A percentile compares a stretch with the other conserved stretches of the same genome.
Conservation (phyloP, 2,888 invertebrate genomes). For the Amphiduros pacificus region DNA sequence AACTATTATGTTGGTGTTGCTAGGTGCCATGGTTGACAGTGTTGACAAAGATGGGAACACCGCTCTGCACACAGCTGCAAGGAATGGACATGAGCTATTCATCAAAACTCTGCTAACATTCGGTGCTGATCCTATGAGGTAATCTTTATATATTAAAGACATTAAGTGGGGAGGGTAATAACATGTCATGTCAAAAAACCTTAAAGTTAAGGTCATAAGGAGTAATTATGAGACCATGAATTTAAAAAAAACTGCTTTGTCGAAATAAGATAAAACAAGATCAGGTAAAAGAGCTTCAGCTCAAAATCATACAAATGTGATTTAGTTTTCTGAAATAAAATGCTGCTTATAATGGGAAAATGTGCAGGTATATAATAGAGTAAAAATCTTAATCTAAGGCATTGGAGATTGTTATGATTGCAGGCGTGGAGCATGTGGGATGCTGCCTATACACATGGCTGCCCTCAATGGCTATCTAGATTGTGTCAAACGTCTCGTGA, state of each 20-base stretch:
- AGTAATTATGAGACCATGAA: too few relatives aligned
- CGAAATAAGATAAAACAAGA: too few relatives aligned
- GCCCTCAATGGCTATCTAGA: constrained; percentile 69
- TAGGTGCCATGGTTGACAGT: constrained; percentile 65
- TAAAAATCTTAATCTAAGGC: not conserved
- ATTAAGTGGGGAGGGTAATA: too few relatives aligned
- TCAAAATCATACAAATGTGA: too few relatives aligned
- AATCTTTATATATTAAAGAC: too few relatives aligned
- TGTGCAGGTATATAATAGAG: too few relatives aligned
- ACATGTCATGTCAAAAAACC: too few relatives aligned
- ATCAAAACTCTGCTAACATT: constrained; percentile 63
- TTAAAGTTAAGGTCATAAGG: too few relatives aligned
- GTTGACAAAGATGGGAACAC: constrained; percentile 68
- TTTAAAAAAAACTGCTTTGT: too few relatives aligned
- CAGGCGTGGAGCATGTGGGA: constrained; percentile 58
- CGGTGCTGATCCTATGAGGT: constrained; percentile 63
- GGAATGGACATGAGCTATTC: constrained; percentile 67
- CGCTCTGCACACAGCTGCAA: constrained; percentile 69
- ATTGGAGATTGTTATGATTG: not conserved
- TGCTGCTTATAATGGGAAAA: too few relatives aligned
- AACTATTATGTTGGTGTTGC: not conserved
- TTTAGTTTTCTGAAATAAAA: too few relatives aligned
- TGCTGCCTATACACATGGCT: constrained; percentile 68
- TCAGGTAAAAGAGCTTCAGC: too few relatives aligned
- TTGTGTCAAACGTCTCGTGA: constrained; percentile 63